Evolutionary conservation across 2,888 invertebrate genomes (phyloP), one percentile per base, ranked within the genome.

Genomic region (Bellardia bayeri): DNA sequence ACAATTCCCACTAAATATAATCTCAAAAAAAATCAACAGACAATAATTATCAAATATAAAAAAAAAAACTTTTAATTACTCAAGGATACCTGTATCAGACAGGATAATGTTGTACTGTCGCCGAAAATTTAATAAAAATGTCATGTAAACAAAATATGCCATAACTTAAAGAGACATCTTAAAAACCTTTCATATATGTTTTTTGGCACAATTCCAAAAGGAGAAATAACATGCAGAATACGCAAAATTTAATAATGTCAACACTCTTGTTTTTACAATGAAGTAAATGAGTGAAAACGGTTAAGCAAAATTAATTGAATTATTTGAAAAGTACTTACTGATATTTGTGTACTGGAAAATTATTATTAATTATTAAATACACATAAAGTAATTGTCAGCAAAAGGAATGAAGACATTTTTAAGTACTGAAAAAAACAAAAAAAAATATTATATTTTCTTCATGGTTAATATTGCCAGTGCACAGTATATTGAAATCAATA

Each of bases 61-160:
- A 3, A 2, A 68, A 45, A 68, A 23, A n/a, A n/a, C n/a, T 7
- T 13, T 64, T 40, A 64, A 66, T 66, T 66, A 42, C 42, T 23
- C 42, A 16, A 45, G 45, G 9, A 13, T 49, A 68, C 42, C 68
- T 68, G 68, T 7, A 68, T 23, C 42, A 68, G 64, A 72, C 72
- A 72, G 42, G 23, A 58, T 56, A 56, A 72, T 72, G 58, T 56
- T 56, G 40, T 58, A 42, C 58, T 58, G 72, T 56, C 58, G 72
- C 72, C 72, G 58, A 30, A 72, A 68, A 13, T 56, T 66, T 51
- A 58, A 23, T 3, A 23, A 37, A 72, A 23, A 40, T 56, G 9
- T 23, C 40, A 72, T n/a, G 23, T 13, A 58, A 13, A 58, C 11
- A 33, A 56, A 72, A 72, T 23, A 14, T 33, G 40, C 56, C 23